A percentile compares a stretch with the other conserved stretches of the same genome.
phyloP scores from a whole-genome alignment of 1,140 invertebrate species.

The Bactericera cockerelli region DNA sequence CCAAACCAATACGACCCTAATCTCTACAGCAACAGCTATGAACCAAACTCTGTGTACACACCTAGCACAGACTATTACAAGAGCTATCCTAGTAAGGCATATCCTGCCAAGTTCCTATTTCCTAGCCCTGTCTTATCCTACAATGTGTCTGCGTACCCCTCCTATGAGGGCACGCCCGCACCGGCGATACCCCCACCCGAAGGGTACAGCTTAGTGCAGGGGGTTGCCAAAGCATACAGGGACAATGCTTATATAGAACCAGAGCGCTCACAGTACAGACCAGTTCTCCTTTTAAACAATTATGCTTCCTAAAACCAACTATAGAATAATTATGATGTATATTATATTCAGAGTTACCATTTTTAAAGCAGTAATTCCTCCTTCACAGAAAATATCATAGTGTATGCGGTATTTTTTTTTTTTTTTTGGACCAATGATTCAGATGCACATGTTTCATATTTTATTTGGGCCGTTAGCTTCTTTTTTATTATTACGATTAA shows the following conservation, averaged over 20 bases:
- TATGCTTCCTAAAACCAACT: too few species aligned
- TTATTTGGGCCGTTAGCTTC: too few species aligned
- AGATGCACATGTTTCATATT: too few species aligned
- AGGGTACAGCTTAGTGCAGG: background rate
- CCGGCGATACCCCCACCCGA: background rate
- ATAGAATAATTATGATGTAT: too few species aligned
- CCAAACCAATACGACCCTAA: background rate
- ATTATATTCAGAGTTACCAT: too few species aligned
- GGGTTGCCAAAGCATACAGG: background rate
- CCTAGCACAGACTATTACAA: background rate
- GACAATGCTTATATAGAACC: slow-evolving; percentile 1
- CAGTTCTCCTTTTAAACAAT: too few species aligned
- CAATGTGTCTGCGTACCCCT: background rate
- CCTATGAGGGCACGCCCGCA: background rate
- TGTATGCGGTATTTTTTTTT: too few species aligned
- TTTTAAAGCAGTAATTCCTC: too few species aligned
- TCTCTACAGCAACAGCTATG: background rate
- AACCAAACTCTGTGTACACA: background rate
- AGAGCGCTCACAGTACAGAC: background rate
- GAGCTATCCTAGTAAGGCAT: background rate
- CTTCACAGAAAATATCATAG: too few species aligned
- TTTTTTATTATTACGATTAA: too few species aligned
- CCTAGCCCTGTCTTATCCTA: background rate
- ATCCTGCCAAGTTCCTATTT: background rate
- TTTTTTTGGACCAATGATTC: too few species aligned